Conservation (phyloP, 2,113 vertebrate species). For the Myiagra hebetior region DNA sequence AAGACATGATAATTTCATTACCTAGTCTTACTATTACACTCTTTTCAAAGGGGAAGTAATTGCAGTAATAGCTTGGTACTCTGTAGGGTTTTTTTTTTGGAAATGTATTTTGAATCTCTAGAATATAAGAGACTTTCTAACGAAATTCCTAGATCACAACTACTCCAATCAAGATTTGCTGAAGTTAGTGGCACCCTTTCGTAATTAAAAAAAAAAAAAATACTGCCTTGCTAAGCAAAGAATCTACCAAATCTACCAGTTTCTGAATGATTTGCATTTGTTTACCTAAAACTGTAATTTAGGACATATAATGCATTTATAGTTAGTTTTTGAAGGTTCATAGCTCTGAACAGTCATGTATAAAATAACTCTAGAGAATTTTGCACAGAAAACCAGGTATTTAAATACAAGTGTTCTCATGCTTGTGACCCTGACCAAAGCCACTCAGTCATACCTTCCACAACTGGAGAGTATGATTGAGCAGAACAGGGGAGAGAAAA, state of each 20-base stretch:
- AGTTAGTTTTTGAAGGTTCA: not conserved
- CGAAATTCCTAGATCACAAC: not conserved
- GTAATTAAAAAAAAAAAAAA: not conserved
- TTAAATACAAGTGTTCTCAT: not conserved
- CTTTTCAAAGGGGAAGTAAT: not conserved
- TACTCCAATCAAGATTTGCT: not conserved
- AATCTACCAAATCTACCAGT: not conserved
- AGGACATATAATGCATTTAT: not conserved
- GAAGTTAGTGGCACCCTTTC: not conserved
- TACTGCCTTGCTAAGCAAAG: not conserved
- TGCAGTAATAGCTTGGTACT: not conserved
- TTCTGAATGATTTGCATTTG: not conserved
- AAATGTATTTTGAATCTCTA: not conserved
- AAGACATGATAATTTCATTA: not conserved
- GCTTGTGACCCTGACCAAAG: not conserved
- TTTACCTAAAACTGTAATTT: not conserved
- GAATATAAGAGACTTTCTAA: not conserved
- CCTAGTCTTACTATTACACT: not conserved
- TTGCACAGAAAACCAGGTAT: not conserved
- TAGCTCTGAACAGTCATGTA: not conserved
- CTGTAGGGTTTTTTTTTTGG: not conserved
- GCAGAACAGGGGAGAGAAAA: not conserved
- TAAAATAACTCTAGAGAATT: not conserved
- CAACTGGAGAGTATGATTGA: not conserved
- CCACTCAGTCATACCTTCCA: not conserved